Conservation (phyloP, 2,797 vertebrate species). For the Numenius phaeopus region DNA sequence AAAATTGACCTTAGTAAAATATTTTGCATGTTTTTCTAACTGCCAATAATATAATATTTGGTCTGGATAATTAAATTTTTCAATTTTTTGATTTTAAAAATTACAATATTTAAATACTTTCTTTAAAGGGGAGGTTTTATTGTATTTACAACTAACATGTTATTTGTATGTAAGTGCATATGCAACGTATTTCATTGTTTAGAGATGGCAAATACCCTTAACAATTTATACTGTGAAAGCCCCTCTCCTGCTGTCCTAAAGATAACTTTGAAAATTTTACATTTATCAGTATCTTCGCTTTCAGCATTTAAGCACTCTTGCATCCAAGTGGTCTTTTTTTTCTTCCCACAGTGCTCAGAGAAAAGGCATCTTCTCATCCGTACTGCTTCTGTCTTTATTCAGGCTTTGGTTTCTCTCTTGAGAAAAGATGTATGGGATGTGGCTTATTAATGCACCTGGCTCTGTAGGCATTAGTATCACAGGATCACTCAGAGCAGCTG, state of each 20-base stretch:
- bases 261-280: not conserved
- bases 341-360: not conserved
- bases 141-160: not conserved
- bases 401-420: not conserved
- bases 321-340: not conserved
- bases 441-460: not conserved
- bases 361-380: not conserved
- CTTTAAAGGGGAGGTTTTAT: not conserved
- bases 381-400: not conserved
- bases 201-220: not conserved
- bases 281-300: not conserved
- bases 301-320: not conserved
- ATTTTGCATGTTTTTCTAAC: not conserved
- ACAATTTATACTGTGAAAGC: not conserved
- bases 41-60: not conserved
- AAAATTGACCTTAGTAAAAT: slow-evolving; percentile 26
- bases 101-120: not conserved
- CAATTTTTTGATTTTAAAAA: not conserved
- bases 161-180: not conserved
- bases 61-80: slow-evolving; percentile 14
- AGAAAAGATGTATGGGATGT: not conserved
- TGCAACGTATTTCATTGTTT: not conserved
- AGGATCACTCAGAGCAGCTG: not conserved
- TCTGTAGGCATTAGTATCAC: not conserved
- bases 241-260: not conserved